Evolutionary conservation across 2,888 invertebrate species (phyloP), one percentile per base, ranked within the genome.

Genomic region (Melanotus villosus): DNA sequence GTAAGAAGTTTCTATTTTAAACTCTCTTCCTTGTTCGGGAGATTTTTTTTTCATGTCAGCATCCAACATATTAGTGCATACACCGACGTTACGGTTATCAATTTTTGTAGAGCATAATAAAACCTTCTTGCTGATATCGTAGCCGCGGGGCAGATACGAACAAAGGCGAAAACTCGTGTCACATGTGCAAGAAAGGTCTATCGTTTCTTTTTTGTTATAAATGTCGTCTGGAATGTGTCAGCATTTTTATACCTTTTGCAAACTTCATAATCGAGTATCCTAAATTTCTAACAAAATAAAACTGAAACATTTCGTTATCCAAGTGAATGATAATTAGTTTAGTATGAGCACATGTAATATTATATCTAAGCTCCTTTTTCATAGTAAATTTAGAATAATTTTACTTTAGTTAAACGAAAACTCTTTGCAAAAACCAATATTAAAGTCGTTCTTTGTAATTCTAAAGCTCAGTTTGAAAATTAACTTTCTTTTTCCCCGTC

Each of bases 111-210:
- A 18, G 32, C 14, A 16, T 52, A 18, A 52, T 52, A 30, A 52
- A 32, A 30, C 26, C n/a, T 32, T 26, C 47, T n/a, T 4, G 18
- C 16, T 5, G 18, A 6, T 6, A 52, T 32, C 32, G 16, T 50
- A 50, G 50, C 62, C 21, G 7, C 16, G 18, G 50, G 50, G 36
- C 34, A 45, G 18, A 43, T 18, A 26, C 36, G 63, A 43, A 56
- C 45, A 45, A 64, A 43, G 18, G 56, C 56, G 41, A 45, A 43
- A 56, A 56, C 19, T 32, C 34, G 43, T 56, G 41, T 64, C 54
- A 56, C 54, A 45, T 56, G 56, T 64, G 56, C 16, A 64, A 56
- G 64, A 64, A 64, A 64, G 36, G 41, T 14, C 32, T 52, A 52
- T 52, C 52, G 52, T 16, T 30, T 23, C 52, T 38, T 63, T 34